phyloP scores from a whole-genome alignment of 2,888 invertebrate species.

The Digitonthophagus gazella region DNA sequence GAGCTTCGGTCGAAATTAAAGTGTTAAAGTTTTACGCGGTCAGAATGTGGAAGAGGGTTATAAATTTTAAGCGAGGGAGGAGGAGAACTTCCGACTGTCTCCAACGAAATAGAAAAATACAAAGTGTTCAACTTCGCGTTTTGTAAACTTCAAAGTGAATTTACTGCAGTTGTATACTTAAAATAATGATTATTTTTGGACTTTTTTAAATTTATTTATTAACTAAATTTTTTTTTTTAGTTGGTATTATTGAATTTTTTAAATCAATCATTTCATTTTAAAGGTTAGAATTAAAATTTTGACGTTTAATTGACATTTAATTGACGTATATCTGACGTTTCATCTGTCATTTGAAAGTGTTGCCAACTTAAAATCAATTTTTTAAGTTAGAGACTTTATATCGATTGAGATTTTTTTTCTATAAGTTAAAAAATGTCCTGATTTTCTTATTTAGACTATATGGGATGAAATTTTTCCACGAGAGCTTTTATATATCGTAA shows the following conservation, averaged over 20 bases:
- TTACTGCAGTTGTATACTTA: background rate
- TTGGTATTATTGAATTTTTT: no score
- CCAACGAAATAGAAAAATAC: background rate
- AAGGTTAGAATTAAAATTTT: background rate
- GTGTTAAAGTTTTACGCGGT: background rate
- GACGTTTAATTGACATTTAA: no score
- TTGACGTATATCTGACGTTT: no score
- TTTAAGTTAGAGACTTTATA: no score
- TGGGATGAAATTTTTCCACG: background rate
- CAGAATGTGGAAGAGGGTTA: background rate
- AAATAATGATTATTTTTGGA: background rate
- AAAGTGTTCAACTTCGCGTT: background rate
- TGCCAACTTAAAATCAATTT: no score
- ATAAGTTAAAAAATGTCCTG: no score
- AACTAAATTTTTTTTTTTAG: no score
- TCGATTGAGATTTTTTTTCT: no score
- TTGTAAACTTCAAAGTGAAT: background rate
- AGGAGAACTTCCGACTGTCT: background rate
- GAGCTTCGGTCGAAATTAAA: background rate
- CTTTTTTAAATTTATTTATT: no score
- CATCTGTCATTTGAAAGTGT: no score
- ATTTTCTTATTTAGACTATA: no score
- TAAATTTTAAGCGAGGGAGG: background rate
- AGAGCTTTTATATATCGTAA: constrained; percentile 3
- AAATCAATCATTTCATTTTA: no score